These are phyloP conservation scores for Adrianichthys oophorus DNA, from an alignment of 2,797 vertebrate species.

Conservation along the genomic window DNA sequence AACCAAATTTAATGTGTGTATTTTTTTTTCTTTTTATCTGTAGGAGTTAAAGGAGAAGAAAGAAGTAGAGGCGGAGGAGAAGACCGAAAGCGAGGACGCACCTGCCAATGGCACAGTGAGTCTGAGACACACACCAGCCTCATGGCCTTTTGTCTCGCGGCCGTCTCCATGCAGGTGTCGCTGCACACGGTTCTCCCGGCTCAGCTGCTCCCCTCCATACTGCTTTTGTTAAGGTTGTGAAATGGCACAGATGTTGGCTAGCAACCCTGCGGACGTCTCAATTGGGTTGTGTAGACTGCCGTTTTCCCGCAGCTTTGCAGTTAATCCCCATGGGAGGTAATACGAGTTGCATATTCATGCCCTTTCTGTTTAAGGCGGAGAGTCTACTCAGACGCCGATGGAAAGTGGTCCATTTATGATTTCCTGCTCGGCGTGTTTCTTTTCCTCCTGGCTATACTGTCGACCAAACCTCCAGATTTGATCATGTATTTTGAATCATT, in stretches of 20 bases:
- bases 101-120: slow-evolving; percentile 85
- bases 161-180: slow-evolving; percentile 78
- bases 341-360: slow-evolving; percentile 18
- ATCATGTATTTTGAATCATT: not conserved
- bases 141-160: slow-evolving; percentile 78
- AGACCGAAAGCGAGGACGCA: slow-evolving; percentile 79
- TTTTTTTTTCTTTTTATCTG: slow-evolving; percentile 23
- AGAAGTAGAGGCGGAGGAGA: slow-evolving; percentile 72
- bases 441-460: too few relatives aligned
- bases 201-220: slow-evolving; percentile 53
- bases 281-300: slow-evolving; percentile 30
- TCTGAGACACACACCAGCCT: slow-evolving; percentile 60
- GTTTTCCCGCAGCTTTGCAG: slow-evolving; percentile 39
- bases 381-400: slow-evolving; percentile 26
- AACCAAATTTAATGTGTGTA: too few relatives aligned
- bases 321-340: slow-evolving; percentile 55
- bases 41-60: slow-evolving; percentile 88
- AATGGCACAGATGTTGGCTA: slow-evolving; percentile 74
- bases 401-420: slow-evolving; percentile 28
- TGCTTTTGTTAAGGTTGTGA: slow-evolving; percentile 78
- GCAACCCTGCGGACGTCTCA: slow-evolving; percentile 37
- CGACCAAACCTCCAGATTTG: too few relatives aligned
- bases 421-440: not conserved
- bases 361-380: slow-evolving; percentile 11
- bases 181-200: slow-evolving; percentile 57